These are phyloP conservation scores for Potamarius usumacintae DNA, from an alignment of 2,113 vertebrate genomes.

Conservation along the genomic window DNA sequence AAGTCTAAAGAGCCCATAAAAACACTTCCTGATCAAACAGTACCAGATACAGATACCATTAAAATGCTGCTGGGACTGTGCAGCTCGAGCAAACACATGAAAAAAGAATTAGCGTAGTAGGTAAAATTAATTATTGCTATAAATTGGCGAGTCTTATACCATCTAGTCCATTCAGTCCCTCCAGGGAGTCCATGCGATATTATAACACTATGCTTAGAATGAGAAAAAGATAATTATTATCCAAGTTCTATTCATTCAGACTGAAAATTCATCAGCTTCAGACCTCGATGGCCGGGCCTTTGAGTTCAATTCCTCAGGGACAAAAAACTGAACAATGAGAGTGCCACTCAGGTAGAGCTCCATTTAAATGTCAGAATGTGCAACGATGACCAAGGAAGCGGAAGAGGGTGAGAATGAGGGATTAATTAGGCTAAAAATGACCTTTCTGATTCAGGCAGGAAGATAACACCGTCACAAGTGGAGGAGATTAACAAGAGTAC, in stretches of 20 bases:
- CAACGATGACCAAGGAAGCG: not conserved
- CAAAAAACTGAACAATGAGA: not conserved
- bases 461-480: not conserved
- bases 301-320: not conserved
- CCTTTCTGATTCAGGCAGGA: conserved; percentile 20
- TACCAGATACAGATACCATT: not conserved
- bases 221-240: not conserved
- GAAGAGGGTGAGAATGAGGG: not conserved
- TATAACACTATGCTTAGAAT: not conserved
- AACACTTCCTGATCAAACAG: not conserved
- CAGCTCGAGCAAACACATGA: too few species aligned
- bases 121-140: not conserved
- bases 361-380: not conserved
- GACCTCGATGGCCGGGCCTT: too few species aligned
- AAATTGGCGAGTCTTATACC: not conserved
- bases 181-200: not conserved
- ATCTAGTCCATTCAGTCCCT: not conserved
- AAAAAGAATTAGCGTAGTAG: not conserved
- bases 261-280: not conserved
- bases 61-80: not conserved
- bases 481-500: not conserved
- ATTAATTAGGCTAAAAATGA: conserved; percentile 7
- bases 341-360: not conserved
- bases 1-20: conserved; percentile 43
- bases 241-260: not conserved